A percentile compares a stretch with the other conserved stretches of the same genome.
These are phyloP conservation scores for Trichonephila clavipes DNA, from an alignment of 1,140 invertebrate species.

Conservation along the genomic window DNA sequence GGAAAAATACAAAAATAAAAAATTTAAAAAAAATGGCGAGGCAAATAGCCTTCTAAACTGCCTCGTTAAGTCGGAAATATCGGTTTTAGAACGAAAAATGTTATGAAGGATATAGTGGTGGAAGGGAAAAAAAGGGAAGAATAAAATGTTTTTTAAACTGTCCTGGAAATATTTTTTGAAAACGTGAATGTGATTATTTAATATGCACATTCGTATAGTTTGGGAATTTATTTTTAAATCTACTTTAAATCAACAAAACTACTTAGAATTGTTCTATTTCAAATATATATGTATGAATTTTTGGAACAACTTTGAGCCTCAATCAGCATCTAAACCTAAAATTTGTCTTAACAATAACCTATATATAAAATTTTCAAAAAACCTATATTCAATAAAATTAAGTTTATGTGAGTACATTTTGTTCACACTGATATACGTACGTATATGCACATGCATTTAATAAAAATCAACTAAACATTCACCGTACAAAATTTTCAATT, in stretches of 20 bases:
- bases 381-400: too few species aligned
- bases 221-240: not conserved
- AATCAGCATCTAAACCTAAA: too few species aligned
- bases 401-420: too few species aligned
- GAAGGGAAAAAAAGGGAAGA: not conserved
- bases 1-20: too few species aligned
- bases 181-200: not conserved
- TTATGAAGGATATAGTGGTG: not conserved
- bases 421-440: too few species aligned
- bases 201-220: not conserved
- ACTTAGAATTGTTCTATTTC: not conserved
- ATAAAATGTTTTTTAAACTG: not conserved
- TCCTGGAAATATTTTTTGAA: not conserved
- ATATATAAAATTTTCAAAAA: too few species aligned
- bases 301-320: too few species aligned
- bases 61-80: constrained; percentile 63
- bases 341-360: too few species aligned
- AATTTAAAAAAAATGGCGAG: too few species aligned
- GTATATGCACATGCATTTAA: too few species aligned
- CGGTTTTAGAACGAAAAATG: constrained; percentile 5
- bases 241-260: not conserved
- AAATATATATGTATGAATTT: not conserved
- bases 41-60: constrained; percentile 44
- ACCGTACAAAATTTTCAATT: too few species aligned
- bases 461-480: too few species aligned